Percentiles rank a stretch among this genome's conserved stretches.
Conservation (phyloP, 2,888 invertebrate genomes). For the Amiota mariae region DNA sequence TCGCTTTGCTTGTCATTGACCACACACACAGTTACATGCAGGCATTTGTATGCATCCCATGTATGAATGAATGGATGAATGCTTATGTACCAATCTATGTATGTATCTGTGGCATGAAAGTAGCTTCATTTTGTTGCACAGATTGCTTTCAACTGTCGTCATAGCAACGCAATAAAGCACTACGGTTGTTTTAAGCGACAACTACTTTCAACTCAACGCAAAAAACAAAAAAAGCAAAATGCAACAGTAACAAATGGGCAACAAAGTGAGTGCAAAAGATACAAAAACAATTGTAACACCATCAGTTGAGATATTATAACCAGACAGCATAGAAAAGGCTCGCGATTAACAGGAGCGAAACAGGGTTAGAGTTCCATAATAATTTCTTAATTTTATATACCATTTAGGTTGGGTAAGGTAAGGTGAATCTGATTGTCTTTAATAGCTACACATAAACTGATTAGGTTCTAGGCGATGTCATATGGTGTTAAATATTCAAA, state of each 20-base stretch:
- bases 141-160: conserved; percentile 69
- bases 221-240: conserved; percentile 20
- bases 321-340: conserved; percentile 43
- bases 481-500: too few species aligned
- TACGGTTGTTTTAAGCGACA: conserved; percentile 44
- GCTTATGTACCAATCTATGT: too few species aligned
- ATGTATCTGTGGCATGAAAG: conserved; percentile 49
- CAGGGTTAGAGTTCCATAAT: too few species aligned
- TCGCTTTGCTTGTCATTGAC: conserved; percentile 10
- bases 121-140: conserved; percentile 65
- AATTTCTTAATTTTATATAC: too few species aligned
- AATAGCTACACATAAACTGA: too few species aligned
- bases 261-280: background rate
- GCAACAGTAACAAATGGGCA: conserved; percentile 17
- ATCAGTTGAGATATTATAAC: background rate
- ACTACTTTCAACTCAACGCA: conserved; percentile 21
- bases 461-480: too few species aligned
- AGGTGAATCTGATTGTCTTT: too few species aligned
- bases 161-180: conserved; percentile 68
- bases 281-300: background rate
- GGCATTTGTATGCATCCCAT: background rate
- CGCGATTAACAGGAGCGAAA: background rate
- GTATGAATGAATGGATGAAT: too few species aligned
- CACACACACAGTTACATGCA: conserved; percentile 20
- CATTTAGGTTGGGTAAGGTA: too few species aligned